phyloP scores from a whole-genome alignment of 2,113 vertebrate species.

The Myocastor coypus region DNA sequence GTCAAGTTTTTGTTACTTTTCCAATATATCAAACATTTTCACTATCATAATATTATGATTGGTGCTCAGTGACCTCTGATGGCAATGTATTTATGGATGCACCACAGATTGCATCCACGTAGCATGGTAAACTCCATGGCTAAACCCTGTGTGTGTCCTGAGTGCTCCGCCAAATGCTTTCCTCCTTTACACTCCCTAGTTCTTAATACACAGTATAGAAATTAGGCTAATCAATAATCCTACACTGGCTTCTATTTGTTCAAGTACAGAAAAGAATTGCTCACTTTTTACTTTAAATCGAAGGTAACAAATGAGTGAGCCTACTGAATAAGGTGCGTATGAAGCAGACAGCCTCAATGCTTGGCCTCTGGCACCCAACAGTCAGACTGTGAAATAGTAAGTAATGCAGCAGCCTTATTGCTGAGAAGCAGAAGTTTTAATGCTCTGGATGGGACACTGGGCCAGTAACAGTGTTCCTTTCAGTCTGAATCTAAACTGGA shows the following conservation, averaged over 20 bases:
- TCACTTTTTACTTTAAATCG: not conserved
- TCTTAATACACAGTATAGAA: not conserved
- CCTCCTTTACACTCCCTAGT: not conserved
- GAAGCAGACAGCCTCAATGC: not conserved
- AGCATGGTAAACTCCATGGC: not conserved
- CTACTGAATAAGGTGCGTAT: rapidly evolving
- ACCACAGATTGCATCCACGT: not conserved
- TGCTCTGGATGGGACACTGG: not conserved
- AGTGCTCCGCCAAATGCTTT: not conserved
- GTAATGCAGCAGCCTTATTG: not conserved
- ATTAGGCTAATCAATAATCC: not conserved
- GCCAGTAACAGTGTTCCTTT: not conserved
- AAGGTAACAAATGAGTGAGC: not conserved
- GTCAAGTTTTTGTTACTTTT: not conserved
- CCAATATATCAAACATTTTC: not conserved
- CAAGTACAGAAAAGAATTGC: not conserved
- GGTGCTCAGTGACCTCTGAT: not conserved
- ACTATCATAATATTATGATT: not conserved
- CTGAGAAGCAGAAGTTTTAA: not conserved
- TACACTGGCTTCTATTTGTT: not conserved
- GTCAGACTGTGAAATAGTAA: not conserved
- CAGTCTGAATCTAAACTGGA: no score
- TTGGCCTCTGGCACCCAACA: not conserved
- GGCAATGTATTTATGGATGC: not conserved
- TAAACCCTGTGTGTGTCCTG: not conserved